Evolutionary conservation across 2,888 invertebrate species (phyloP).

Genomic region (Diaperis boleti): DNA sequence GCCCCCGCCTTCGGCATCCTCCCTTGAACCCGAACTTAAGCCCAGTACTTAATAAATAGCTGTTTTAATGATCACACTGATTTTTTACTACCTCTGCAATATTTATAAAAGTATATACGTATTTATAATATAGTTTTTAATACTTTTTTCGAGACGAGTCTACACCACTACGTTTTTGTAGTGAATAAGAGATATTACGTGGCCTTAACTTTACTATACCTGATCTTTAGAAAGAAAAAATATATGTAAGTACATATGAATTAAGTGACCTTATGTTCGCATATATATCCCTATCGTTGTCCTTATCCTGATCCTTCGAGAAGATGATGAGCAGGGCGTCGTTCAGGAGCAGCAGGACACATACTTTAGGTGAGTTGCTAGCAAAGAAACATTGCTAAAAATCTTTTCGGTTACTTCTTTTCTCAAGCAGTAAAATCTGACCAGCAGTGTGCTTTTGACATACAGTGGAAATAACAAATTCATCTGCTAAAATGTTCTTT

Average conservation of each 20-base stretch:
- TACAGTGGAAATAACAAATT: no score
- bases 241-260: constrained; percentile 43
- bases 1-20: constrained; percentile 67
- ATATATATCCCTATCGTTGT: constrained; percentile 52
- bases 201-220: constrained; percentile 58
- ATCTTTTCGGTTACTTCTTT: no score
- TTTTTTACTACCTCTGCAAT: constrained; percentile 58
- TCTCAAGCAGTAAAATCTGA: no score
- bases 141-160: constrained; percentile 32
- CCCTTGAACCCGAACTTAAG: constrained; percentile 33
- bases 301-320: constrained; percentile 50
- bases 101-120: constrained; percentile 51
- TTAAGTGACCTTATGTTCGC: constrained; percentile 59
- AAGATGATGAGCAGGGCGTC: constrained; percentile 63
- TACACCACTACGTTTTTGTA: constrained; percentile 37
- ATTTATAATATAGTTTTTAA: constrained; percentile 49
- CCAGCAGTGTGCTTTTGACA: no score
- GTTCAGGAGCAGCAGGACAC: constrained; percentile 61
- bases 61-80: constrained; percentile 35
- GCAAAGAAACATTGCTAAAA: no score
- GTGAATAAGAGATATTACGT: constrained; percentile 46
- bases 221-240: constrained; percentile 40
- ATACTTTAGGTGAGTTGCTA: constrained; percentile 59
- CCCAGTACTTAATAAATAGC: constrained; percentile 33
- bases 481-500: no score